Evolutionary conservation across 1,140 invertebrate genomes (phyloP), one percentile per base, ranked within the genome.

Genomic region (fruit fly (Drosophila melanogaster)): DNA sequence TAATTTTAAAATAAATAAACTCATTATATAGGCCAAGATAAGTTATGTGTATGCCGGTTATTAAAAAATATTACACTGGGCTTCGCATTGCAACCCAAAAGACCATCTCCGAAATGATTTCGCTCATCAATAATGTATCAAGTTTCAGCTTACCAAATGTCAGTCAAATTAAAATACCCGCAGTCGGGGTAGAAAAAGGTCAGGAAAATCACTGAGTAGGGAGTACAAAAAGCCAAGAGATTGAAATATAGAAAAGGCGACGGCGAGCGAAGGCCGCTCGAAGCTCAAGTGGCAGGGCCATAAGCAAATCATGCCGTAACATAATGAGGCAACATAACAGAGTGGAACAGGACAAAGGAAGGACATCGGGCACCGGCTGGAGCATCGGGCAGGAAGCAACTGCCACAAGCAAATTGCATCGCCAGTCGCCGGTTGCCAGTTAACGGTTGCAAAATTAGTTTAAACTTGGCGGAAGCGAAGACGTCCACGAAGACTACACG

Each of bases 391-490:
- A 70, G 79, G 79, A 83, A 79, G 79, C 84, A 56, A 89, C 64
- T 79, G 76, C 66, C 47, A 57, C 79, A 75, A 59, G 75, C 47
- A 81, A 86, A 86, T 86, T 87, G 79, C 75, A 87, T 77, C 81
- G 66, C 61, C 57, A 41, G 57, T 69, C 50, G 53, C 69, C 57
- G 71, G 54, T 80, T 77, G 66, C 81, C 83, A 71, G 78, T 86
- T 81, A 86, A 77, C 67, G 69, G 84, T 81, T 81, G 81, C 80
- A 80, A 90, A 89, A 89, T 89, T 89, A 89, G 84, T 89, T 89
- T 89, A 84, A 84, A 90, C 67, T 77, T 80, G 66, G 73, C 84
- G 84, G 84, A 89, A 80, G 77, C 57, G 33, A 87, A 66, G 49
- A 46, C 51, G 56, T 33, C 30, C 19, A 38, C 44, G 56, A 77